Conservation (phyloP, 2,888 invertebrate species). For the Zootermopsis nevadensis region DNA sequence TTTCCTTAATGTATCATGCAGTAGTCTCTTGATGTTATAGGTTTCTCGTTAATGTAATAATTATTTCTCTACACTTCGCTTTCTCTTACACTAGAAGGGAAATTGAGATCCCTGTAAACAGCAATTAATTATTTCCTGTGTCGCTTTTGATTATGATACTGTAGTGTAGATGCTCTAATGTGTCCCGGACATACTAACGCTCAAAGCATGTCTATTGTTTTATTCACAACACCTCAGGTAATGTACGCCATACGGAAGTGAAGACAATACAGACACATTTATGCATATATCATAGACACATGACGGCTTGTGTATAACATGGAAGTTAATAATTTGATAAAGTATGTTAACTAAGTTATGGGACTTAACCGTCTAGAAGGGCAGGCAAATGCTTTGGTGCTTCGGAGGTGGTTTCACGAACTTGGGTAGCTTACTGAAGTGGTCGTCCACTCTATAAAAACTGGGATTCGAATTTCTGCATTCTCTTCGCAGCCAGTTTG, state of each 20-base stretch:
- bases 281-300: constrained; percentile 5
- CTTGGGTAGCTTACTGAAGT: too few relatives aligned
- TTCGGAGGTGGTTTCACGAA: background rate
- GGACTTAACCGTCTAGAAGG: background rate
- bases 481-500: too few relatives aligned
- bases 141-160: constrained; percentile 20
- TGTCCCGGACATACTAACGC: constrained; percentile 22
- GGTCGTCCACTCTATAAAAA: too few relatives aligned
- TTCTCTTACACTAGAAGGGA: background rate
- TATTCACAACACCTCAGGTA: background rate
- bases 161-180: background rate
- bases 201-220: constrained; percentile 28
- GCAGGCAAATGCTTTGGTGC: background rate
- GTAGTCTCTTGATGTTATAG: constrained; percentile 7
- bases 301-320: background rate
- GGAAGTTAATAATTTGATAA: background rate
- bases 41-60: constrained; percentile 27
- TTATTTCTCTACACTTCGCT: constrained; percentile 10
- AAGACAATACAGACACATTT: background rate
- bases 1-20: background rate
- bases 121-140: constrained; percentile 32
- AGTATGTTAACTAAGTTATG: background rate
- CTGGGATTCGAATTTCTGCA: too few relatives aligned
- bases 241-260: constrained; percentile 26
- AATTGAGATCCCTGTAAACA: background rate